Evolutionary conservation across 2,888 invertebrate genomes (phyloP), one percentile per base, ranked within the genome.

Genomic region (Trichogramma dendrolimi): DNA sequence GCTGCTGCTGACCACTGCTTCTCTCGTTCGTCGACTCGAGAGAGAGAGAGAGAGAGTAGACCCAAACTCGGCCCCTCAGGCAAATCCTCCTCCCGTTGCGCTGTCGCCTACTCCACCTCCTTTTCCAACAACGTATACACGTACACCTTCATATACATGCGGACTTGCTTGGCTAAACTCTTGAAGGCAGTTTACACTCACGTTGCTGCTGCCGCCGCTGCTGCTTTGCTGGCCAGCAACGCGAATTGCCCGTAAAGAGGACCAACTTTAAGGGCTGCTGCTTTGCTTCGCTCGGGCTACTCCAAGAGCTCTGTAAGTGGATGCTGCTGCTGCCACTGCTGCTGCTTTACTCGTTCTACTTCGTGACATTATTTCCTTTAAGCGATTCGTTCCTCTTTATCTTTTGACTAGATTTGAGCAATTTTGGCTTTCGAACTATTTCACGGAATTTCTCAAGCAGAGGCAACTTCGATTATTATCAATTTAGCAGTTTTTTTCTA

Each of bases 1-100:
- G 79, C 79, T 79, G 78, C 78, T 78, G 78, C 79, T 79, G 79
- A 79, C 79, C 79, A 79, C 78, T 78, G 78, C 75, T 71, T 71
- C 65, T 66, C 50, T 52, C 70, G 72, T 27, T 72, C 73, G 68
- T 67, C 71, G 67, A 70, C 71, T 69, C 72, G 27, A 27, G 27
- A 27, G 27, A 27, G 27, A 27, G 27, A 27, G 27, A 27, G 27
- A 27, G 27, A 27, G 27, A 27, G 27, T 27, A 27, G 27, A 27
- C 27, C 27, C 27, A 27, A 27, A 27, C 27, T 27, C 27, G 27
- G 27, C 27, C 27, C 27, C 27, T 27, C 27, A 27, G 27, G 27
- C 27, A 27, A 27, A 27, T 27, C 27, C 70, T 55, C 64, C 68
- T 68, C 43, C 27, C 65, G 66, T 10, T 7, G 38, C 27, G 41